phyloP scores from a whole-genome alignment of 2,797 vertebrate genomes.

The Taenioides sp. region DNA sequence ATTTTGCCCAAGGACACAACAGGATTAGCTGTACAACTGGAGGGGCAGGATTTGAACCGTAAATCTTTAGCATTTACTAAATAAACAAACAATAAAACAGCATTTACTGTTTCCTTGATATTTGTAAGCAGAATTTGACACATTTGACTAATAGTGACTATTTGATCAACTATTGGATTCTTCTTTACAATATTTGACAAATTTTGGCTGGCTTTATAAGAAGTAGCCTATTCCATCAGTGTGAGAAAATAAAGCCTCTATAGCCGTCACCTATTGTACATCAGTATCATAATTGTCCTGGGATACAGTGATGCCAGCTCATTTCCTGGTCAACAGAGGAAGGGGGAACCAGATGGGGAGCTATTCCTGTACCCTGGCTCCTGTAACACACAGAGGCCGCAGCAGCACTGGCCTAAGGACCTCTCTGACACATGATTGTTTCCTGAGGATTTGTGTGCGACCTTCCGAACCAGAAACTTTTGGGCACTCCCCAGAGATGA shows the following conservation, averaged over 20 bases:
- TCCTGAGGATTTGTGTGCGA: slow-evolving; percentile 69
- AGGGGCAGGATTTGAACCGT: background rate
- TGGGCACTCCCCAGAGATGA: slow-evolving; percentile 59
- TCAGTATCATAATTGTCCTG: slow-evolving; percentile 47
- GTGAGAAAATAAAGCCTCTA: slow-evolving; percentile 1
- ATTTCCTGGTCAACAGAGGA: slow-evolving; percentile 68
- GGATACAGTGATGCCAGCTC: slow-evolving; percentile 44
- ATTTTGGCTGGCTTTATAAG: background rate
- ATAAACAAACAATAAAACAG: background rate
- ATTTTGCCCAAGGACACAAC: background rate
- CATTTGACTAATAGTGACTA: too few relatives aligned
- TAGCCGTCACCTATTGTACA: slow-evolving; percentile 39
- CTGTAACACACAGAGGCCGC: slow-evolving; percentile 35
- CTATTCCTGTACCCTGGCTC: slow-evolving; percentile 52
- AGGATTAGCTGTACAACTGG: background rate
- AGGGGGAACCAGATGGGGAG: slow-evolving; percentile 70
- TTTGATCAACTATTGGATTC: too few relatives aligned
- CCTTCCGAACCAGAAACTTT: slow-evolving; percentile 69
- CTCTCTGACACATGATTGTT: slow-evolving; percentile 73
- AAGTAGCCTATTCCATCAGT: background rate
- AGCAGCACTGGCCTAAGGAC: slow-evolving; percentile 47
- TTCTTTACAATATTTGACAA: background rate
- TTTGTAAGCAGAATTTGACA: too few relatives aligned
- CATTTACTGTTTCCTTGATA: background rate
- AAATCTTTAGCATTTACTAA: background rate